Conservation (phyloP, 2,113 vertebrate genomes). For the Numida meleagris region DNA sequence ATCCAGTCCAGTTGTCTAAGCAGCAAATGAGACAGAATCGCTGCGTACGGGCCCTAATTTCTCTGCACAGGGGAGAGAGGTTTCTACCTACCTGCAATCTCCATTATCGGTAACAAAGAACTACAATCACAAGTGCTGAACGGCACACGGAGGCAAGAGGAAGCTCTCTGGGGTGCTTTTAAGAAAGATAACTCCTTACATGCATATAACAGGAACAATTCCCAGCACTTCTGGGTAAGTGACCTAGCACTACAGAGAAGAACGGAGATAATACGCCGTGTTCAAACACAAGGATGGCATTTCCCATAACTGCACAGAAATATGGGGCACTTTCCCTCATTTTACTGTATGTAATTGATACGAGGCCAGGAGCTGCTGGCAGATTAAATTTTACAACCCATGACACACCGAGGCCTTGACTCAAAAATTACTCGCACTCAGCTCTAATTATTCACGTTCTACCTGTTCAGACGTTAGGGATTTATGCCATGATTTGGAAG, state of each 20-base stretch:
- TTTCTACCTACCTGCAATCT: background rate
- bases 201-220: background rate
- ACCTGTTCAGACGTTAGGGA: background rate
- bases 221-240: background rate
- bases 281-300: background rate
- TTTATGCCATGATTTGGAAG: background rate
- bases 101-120: background rate
- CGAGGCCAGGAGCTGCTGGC: constrained; percentile 42
- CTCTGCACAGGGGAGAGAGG: background rate
- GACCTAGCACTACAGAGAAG: background rate
- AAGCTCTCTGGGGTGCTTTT: background rate
- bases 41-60: background rate
- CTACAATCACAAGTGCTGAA: fast-evolving
- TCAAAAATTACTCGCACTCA: constrained; percentile 5
- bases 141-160: background rate
- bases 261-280: background rate
- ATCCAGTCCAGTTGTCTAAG: background rate
- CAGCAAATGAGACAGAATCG: background rate
- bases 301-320: background rate
- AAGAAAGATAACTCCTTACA: background rate
- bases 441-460: constrained; percentile 20
- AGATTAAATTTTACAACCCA: constrained; percentile 51
- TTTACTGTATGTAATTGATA: constrained; percentile 48
- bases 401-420: constrained; percentile 26
- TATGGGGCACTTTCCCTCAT: constrained; percentile 17